Percentiles rank a stretch among this genome's conserved stretches.
Conservation (phyloP, 2,888 invertebrate genomes). For the Julus scandinavius region DNA sequence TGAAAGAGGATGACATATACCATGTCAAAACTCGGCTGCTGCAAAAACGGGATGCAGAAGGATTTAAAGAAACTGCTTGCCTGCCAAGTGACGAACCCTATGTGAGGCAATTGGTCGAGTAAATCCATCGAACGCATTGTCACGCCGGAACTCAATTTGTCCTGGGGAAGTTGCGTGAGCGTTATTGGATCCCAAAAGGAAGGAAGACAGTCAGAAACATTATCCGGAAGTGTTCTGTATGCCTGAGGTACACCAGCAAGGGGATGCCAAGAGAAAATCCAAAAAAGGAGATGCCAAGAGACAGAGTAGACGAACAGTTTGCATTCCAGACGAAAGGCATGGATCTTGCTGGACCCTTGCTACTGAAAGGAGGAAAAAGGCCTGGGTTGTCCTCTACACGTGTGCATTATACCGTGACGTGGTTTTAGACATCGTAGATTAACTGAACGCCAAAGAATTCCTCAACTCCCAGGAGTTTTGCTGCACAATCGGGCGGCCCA, state of each 20-base stretch:
- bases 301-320: background rate
- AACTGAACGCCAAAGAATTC: background rate
- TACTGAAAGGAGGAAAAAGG: conserved; percentile 17
- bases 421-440: conserved; percentile 19
- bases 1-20: background rate
- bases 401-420: conserved; percentile 44
- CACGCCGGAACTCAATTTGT: conserved; percentile 18
- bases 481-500: background rate
- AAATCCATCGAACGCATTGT: conserved; percentile 7
- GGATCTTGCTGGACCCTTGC: conserved; percentile 10
- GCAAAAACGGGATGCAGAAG: background rate
- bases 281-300: background rate
- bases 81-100: no score
- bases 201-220: background rate
- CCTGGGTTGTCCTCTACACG: no score
- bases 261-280: background rate
- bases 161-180: conserved; percentile 26
- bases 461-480: conserved; percentile 24
- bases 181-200: conserved; percentile 14
- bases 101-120: background rate
- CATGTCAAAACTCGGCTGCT: conserved; percentile 18
- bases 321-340: conserved; percentile 44
- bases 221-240: background rate
- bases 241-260: background rate
- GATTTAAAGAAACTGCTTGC: background rate